phyloP scores from a whole-genome alignment of 2,113 vertebrate species.

The Hemibagrus wyckioides region DNA sequence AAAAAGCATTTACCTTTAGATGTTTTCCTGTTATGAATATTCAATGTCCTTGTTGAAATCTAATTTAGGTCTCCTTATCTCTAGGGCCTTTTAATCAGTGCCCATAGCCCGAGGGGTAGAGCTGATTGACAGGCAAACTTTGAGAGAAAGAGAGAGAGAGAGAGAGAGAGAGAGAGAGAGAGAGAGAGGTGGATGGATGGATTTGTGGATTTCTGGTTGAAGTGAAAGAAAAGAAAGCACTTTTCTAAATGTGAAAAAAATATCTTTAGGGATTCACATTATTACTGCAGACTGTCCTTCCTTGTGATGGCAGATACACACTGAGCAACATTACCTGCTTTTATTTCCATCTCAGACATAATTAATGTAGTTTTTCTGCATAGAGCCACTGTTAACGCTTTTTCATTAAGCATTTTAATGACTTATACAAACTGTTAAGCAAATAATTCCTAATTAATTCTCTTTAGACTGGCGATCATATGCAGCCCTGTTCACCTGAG shows the following conservation, averaged over 20 bases:
- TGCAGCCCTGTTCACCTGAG: not conserved
- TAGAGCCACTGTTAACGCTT: not conserved
- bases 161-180: conserved; percentile 24
- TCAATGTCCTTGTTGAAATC: conserved; percentile 99
- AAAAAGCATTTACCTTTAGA: conserved; percentile 90
- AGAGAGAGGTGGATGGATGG: conserved; percentile 51
- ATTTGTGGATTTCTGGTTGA: conserved; percentile 32
- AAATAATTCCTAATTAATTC: conserved; percentile 7
- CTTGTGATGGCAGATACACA: not conserved
- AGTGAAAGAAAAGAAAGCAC: conserved; percentile 2
- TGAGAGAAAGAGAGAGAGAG: conserved; percentile 72
- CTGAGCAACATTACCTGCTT: not conserved
- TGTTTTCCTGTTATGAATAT: conserved; percentile 95
- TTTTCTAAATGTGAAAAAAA: conserved; percentile 36
- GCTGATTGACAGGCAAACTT: conserved; percentile 94
- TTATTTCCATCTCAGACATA: conserved; percentile 9
- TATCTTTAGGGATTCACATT: conserved; percentile 7
- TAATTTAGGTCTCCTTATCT: conserved; percentile 97
- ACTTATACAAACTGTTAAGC: conserved; percentile 31
- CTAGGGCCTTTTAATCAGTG: conserved; percentile 97
- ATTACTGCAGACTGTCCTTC: not conserved
- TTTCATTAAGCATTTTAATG: conserved; percentile 37
- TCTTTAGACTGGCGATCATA: conserved; percentile 10
- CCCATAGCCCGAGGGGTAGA: conserved; percentile 90
- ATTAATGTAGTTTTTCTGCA: conserved; percentile 5